Conservation (phyloP, 2,888 invertebrate genomes). For the Lasioglossum morio region DNA sequence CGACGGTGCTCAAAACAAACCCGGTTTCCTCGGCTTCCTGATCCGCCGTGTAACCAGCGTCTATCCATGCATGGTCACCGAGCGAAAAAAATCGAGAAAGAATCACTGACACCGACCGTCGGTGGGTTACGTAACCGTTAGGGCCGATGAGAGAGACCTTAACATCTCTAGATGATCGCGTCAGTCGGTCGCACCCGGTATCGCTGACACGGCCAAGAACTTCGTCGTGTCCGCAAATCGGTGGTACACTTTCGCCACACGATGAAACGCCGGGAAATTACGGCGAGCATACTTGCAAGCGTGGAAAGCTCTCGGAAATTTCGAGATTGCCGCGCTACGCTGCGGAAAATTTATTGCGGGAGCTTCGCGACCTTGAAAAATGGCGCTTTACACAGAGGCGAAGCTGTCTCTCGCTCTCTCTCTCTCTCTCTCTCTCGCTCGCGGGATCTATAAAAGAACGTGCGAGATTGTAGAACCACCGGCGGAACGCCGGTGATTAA, state of each 20-base stretch:
- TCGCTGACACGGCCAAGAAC: neutral
- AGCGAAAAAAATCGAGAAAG: neutral
- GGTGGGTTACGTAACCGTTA: neutral
- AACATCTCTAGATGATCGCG: neutral
- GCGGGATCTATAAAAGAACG: neutral
- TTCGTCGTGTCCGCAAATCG: neutral
- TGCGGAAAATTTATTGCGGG: neutral
- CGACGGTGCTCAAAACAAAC: constrained; percentile 40
- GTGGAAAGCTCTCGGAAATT: constrained; percentile 2
- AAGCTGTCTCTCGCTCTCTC: neutral
- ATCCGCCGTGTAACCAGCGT: neutral
- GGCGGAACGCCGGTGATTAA: neutral
- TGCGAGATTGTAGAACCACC: neutral
- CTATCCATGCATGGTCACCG: neutral
- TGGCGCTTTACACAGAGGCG: neutral
- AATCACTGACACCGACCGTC: neutral
- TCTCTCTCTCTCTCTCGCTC: neutral
- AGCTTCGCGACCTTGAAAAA: constrained; percentile 1
- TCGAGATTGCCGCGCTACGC: neutral
- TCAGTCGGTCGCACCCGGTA: neutral
- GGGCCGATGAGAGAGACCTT: neutral
- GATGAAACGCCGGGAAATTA: neutral
- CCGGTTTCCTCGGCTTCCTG: neutral
- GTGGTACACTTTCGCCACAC: neutral
- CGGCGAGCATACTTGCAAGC: neutral